Evolutionary conservation across 2,113 vertebrate genomes (phyloP), one percentile per base, ranked within the genome.

Genomic region (Indicator maculatus): DNA sequence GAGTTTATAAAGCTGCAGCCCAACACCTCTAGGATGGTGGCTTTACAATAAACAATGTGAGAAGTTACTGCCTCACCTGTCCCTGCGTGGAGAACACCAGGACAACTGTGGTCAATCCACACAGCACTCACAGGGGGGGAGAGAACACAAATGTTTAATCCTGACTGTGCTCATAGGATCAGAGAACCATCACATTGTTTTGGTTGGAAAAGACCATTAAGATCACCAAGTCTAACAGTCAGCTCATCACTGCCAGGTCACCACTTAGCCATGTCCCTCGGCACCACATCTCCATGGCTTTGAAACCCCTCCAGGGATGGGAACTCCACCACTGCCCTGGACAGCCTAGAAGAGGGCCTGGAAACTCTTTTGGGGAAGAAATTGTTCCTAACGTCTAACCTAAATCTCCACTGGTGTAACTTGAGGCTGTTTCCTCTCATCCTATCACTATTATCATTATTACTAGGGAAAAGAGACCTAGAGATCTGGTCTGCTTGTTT

Each of bases 151-250:
- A 27, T 77, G 66, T 53, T 59, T 5, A 26, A 14, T 47, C 16
- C 0, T 0, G 59, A 8, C 47, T 39, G 12, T 9, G 66, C 58
- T 65, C 16, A 21, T 5, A 52, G 14, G 5, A 69, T 5, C n/a
- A 23, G 3, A 24, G 20, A 33, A 30, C 0, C 23, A 24, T 6
- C 15, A 12, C 5, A 8, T 1, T 16, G 1, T 5, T 12, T 1
- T 1, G 47, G 41, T 2, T 64, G 50, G 45, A 18, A 31, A 13
- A n/a, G 36, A 61, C 20, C 56, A 14, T 41, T 15, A 6, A 76
- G 26, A 6, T 26, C 16, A 10, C 4, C 1, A 2, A 20, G 30
- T 31, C 56, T 16, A 33, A 59, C 16, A 1, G 1, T 18, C 2
- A 30, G 23, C 24, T 28, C 8, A 44, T 4, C 33, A 4, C 30